These are phyloP conservation scores for Caenorhabditis auriculariae DNA, from an alignment of 2,888 invertebrate species.

Conservation along the genomic window DNA sequence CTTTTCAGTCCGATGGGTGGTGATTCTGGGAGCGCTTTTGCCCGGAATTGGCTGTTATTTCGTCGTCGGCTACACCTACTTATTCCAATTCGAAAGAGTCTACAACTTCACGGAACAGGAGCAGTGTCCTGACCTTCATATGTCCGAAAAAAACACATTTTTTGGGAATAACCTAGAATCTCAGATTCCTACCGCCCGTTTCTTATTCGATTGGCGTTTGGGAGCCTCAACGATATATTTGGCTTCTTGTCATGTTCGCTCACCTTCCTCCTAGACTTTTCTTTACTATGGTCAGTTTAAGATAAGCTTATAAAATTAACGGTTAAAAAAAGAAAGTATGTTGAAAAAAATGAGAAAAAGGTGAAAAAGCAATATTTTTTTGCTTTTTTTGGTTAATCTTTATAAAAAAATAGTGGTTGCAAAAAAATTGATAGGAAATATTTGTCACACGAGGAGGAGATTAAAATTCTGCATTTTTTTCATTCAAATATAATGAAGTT, in stretches of 20 bases:
- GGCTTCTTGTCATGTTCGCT: constrained; percentile 56
- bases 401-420: background rate
- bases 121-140: constrained; percentile 51
- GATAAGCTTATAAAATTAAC: background rate
- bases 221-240: constrained; percentile 58
- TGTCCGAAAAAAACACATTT: constrained; percentile 21
- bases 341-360: no score
- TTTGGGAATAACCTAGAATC: constrained; percentile 11
- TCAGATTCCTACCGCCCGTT: constrained; percentile 57
- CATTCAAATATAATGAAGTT: no score
- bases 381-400: background rate
- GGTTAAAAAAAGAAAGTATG: background rate
- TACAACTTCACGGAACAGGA: constrained; percentile 51
- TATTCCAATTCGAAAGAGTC: constrained; percentile 57
- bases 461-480: no score
- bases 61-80: constrained; percentile 55
- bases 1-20: constrained; percentile 38
- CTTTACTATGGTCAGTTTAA: constrained; percentile 47
- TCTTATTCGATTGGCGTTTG: constrained; percentile 61
- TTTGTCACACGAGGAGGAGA: no score
- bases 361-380: background rate
- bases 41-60: constrained; percentile 61
- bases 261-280: constrained; percentile 57
- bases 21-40: constrained; percentile 51
- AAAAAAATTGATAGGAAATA: no score